Percentiles rank a stretch among this genome's conserved stretches.
These are phyloP conservation scores for Nibea albiflora DNA, from an alignment of 2,113 vertebrate species.

Conservation along the genomic window DNA sequence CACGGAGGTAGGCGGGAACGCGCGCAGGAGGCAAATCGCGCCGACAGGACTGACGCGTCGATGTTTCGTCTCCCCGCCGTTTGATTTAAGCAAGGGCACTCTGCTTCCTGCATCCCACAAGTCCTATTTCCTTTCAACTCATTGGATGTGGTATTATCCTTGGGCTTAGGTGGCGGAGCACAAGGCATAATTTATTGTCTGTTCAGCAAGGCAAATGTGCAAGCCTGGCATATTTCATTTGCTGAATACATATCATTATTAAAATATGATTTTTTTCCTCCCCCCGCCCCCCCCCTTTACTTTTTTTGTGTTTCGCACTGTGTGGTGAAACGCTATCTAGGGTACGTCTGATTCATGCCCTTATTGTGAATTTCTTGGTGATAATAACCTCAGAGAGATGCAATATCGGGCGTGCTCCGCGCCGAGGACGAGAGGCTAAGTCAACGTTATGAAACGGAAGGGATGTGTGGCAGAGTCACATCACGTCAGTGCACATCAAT, in stretches of 20 bases:
- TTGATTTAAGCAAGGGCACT: constrained; percentile 71
- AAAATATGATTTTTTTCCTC: constrained; percentile 63
- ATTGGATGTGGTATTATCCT: constrained; percentile 75
- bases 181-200: constrained; percentile 85
- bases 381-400: constrained; percentile 69
- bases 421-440: constrained; percentile 25
- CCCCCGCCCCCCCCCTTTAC: not conserved
- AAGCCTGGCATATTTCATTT: constrained; percentile 83
- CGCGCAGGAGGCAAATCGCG: constrained; percentile 48
- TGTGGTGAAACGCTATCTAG: constrained; percentile 61
- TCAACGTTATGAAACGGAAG: constrained; percentile 35
- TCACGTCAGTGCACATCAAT: constrained; percentile 56
- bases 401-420: constrained; percentile 15
- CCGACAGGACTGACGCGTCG: constrained; percentile 58
- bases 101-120: constrained; percentile 63
- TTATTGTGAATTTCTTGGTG: constrained; percentile 43
- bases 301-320: constrained; percentile 59
- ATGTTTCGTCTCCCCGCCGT: constrained; percentile 46
- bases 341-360: constrained; percentile 57
- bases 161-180: constrained; percentile 70
- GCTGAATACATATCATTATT: constrained; percentile 82
- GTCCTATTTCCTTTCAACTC: constrained; percentile 71
- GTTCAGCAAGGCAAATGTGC: constrained; percentile 85
- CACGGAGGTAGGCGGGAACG: constrained; percentile 16
- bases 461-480: constrained; percentile 21